Conservation (phyloP, 2,113 vertebrate genomes). For the Stegastes partitus region DNA sequence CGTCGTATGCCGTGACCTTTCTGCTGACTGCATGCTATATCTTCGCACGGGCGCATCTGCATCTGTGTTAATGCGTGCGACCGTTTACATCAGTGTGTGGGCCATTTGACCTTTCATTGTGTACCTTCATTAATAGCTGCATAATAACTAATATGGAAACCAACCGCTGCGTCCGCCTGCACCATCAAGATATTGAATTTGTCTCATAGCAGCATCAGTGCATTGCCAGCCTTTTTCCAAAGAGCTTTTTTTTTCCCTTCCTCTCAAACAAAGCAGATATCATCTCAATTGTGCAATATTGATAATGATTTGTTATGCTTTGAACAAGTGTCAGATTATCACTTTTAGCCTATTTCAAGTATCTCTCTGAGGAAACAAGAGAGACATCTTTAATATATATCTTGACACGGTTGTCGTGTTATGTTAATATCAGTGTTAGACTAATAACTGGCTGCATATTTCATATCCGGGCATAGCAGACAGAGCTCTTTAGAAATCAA, state of each 20-base stretch:
- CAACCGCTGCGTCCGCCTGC: constrained; percentile 25
- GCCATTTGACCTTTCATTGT: constrained; percentile 68
- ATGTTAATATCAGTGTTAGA: constrained; percentile 70
- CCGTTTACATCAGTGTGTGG: constrained; percentile 28
- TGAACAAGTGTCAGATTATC: constrained; percentile 52
- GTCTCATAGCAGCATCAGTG: constrained; percentile 31
- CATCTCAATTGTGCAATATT: constrained; percentile 25
- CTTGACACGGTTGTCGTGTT: constrained; percentile 63
- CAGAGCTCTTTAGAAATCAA: constrained; percentile 79
- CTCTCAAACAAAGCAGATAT: constrained; percentile 52
- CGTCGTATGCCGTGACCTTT: constrained; percentile 71
- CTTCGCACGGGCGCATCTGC: constrained; percentile 55
- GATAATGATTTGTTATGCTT: constrained; percentile 42
- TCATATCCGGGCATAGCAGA: constrained; percentile 68
- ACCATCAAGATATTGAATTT: constrained; percentile 44
- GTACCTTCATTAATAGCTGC: constrained; percentile 60
- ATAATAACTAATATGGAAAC: constrained; percentile 54
- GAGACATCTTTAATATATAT: constrained; percentile 69
- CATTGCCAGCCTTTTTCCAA: constrained; percentile 14
- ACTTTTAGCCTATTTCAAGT: constrained; percentile 32
- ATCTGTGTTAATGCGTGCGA: constrained; percentile 23
- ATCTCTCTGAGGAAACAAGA: constrained; percentile 40
- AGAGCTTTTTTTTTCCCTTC: constrained; percentile 4
- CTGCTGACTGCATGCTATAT: constrained; percentile 47
- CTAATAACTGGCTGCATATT: constrained; percentile 73